Conservation (phyloP, 2,888 invertebrate species). For the Callinectes sapidus region DNA sequence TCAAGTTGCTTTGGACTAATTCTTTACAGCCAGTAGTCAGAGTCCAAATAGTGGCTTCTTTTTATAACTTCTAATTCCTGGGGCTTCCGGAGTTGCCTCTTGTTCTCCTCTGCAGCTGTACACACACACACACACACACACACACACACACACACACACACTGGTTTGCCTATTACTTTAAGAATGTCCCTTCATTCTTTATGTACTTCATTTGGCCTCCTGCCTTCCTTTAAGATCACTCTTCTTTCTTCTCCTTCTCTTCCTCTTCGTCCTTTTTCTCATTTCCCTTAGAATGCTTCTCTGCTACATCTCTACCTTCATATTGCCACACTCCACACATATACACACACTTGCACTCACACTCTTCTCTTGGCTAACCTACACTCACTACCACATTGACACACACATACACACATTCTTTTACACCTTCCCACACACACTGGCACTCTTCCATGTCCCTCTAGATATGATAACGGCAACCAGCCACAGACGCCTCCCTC, state of each 20-base stretch:
- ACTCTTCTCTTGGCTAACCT: too few species aligned
- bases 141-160: constrained; percentile 34
- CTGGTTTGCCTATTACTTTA: too few species aligned
- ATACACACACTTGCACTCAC: too few species aligned
- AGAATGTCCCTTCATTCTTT: too few species aligned
- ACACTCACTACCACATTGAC: neutral
- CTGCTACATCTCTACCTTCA: too few species aligned
- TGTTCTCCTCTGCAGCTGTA: neutral
- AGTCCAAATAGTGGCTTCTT: neutral
- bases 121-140: constrained; percentile 17
- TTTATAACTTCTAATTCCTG: neutral
- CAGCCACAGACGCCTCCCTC: constrained; percentile 62
- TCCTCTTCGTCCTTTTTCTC: too few species aligned
- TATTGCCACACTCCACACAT: too few species aligned
- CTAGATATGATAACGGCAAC: constrained; percentile 68
- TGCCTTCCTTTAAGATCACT: too few species aligned
- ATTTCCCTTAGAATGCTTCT: too few species aligned
- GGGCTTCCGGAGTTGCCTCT: neutral
- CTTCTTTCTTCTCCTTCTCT: too few species aligned
- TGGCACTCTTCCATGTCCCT: neutral
- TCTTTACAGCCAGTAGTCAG: neutral
- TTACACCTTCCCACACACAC: neutral
- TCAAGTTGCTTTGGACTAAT: neutral
- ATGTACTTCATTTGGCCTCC: too few species aligned
- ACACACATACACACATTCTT: neutral